phyloP scores from a whole-genome alignment of 1,140 invertebrate species.

The Manduca sexta region DNA sequence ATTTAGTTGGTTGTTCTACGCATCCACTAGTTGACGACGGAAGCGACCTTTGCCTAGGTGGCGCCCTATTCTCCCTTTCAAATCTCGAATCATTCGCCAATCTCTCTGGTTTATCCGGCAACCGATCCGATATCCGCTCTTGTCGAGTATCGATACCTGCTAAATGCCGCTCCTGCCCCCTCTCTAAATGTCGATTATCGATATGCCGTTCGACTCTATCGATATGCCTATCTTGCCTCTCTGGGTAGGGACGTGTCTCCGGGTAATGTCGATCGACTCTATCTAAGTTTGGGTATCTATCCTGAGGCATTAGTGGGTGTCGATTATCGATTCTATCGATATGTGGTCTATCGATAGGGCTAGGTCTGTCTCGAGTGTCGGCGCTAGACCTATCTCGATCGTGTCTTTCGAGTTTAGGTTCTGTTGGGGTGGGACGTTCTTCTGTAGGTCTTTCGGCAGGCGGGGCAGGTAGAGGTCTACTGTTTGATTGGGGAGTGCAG shows the following conservation, averaged over 20 bases:
- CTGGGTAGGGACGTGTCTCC: conserved; percentile 1
- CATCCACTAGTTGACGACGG: conserved; percentile 40
- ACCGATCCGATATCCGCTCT: not conserved
- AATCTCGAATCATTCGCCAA: conserved; percentile 14
- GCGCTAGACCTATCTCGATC: conserved; percentile 8
- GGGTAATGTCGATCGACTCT: not conserved
- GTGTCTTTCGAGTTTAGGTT: conserved; percentile 25
- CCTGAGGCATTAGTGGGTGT: no score
- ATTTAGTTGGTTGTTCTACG: conserved; percentile 51
- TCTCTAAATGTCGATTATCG: conserved; percentile 6
- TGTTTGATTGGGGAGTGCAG: conserved; percentile 61
- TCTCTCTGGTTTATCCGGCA: conserved; percentile 46
- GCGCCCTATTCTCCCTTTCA: conserved; percentile 45
- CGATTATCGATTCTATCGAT: no score
- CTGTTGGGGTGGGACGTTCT: conserved; percentile 15
- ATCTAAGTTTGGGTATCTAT: conserved; percentile 4
- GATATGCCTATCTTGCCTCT: conserved; percentile 5
- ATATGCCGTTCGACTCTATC: not conserved
- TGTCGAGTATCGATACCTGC: not conserved
- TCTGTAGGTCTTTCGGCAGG: conserved; percentile 39
- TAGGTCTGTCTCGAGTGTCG: conserved; percentile 1
- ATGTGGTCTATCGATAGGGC: no score
- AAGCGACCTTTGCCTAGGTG: conserved; percentile 54
- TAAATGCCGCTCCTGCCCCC: not conserved
- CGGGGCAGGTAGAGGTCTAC: conserved; percentile 51